Base-by-base conservation (phyloP, 2,113 vertebrate species). In the Saimiri boliviensis region DNA sequence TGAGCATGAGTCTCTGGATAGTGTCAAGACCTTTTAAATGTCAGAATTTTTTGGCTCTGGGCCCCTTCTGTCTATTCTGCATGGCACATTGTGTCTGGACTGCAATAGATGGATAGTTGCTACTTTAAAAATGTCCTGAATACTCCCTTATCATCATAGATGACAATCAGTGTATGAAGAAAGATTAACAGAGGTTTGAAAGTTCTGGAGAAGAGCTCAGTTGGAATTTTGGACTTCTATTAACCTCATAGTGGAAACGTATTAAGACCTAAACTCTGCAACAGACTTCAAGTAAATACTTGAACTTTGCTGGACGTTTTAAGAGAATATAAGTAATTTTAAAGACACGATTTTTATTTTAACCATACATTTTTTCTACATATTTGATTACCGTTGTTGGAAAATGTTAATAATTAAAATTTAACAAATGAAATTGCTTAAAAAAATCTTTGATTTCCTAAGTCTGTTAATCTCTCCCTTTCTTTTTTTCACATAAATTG, bases 21-120 rank as follows among this genome's bases (percentile, higher is more conserved):
- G 95, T 98, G 98, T 97, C 98, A 98, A 89, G 98, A 97, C 98
- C 97, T 98, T 97, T 91, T 92, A 98, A 98, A 98, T 98, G 97
- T 98, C 98, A 98, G 66, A 70, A 95, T 96, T 92, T 94, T 89
- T 91, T 93, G 68, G 49, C 80, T 98, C 83, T 86, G 88, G 60
- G 76, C 76, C 35, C 35, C 58, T 92, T 97, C 96, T 97, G 37
- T 96, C 93, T 97, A 12, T 52, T 97, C 93, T 92, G 32, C 79
- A 92, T 97, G 81, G 96, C 90, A 95, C 94, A 90, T 58, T 76
- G 84, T 80, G 8, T 81, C 79, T 93, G 56, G 23, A 54, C 45
- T 87, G 76, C 11, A 82, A 86, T 30, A 97, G 49, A 96, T 42
- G 19, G 49, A 92, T 86, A 84, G 79, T 82, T 95, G 12, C 27